phyloP scores from a whole-genome alignment of 2,888 invertebrate genomes.

The Drosophila anomelani region DNA sequence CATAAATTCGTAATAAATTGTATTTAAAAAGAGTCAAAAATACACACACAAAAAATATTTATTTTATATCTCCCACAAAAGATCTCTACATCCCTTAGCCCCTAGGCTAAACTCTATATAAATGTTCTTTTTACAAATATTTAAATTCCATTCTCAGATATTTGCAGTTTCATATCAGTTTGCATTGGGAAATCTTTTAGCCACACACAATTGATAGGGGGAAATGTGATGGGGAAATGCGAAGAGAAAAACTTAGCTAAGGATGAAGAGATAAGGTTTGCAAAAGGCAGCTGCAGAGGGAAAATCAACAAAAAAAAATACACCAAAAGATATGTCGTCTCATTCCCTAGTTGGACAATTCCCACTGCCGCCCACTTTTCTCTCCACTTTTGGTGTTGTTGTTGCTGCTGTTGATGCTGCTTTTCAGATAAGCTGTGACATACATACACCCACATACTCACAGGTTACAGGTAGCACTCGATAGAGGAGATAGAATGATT shows the following conservation, averaged over 20 bases:
- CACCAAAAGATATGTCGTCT: conserved; percentile 36
- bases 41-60: neutral
- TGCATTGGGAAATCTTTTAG: conserved; percentile 45
- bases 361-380: conserved; percentile 21
- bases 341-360: conserved; percentile 42
- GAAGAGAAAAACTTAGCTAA: conserved; percentile 8
- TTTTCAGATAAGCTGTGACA: conserved; percentile 65
- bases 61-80: neutral
- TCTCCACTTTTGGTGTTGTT: conserved; percentile 9
- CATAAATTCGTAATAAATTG: too few relatives aligned
- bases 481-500: neutral
- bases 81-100: conserved; percentile 3
- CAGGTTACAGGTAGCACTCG: neutral
- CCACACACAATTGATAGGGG: conserved; percentile 18
- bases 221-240: neutral
- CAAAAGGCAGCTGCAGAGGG: conserved; percentile 7
- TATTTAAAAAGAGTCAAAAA: neutral
- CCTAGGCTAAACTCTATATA: neutral
- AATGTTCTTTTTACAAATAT: conserved; percentile 16
- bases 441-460: conserved; percentile 24
- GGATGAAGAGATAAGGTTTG: conserved; percentile 36
- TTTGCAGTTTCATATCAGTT: conserved; percentile 46
- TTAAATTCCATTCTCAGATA: conserved; percentile 32
- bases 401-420: conserved; percentile 60
- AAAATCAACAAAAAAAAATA: conserved; percentile 25